Evolutionary conservation across 2,113 vertebrate species (phyloP), one percentile per base, ranked within the genome.

Genomic region (Urocitellus parryii): DNA sequence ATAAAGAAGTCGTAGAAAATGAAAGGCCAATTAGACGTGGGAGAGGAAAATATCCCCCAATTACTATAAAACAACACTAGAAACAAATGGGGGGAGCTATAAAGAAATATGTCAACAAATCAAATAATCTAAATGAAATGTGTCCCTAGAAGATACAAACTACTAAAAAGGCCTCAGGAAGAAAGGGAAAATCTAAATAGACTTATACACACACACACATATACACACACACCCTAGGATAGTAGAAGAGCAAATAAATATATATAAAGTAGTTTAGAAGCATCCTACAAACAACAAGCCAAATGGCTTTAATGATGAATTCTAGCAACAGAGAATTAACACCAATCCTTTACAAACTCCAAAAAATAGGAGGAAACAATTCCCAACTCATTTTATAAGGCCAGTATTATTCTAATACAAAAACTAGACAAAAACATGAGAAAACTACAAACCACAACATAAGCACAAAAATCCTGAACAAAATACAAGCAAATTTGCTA

Each of bases 281-380:
- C n/a, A 83, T 29, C 24, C 48, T 42, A 88, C 45, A 88, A 93
- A 32, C 77, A 93, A 45, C 18, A 88, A 56, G 34, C 5, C 58
- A 87, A 95, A 61, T 86, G 39, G 48, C 14, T 89, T 94, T 34
- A 89, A 11, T 67, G 37, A 14, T 61, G 37, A 68, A 51, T 76
- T 94, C 58, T 70, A 92, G 9, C 12, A 97, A 82, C 2, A 95
- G 45, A 97, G 42, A 86, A 93, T 56, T 56, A 90, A 61, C 42
- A 87, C 17, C 22, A 95, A 83, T 83, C 32, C 42, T 73, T 93
- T 27, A 90, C 92, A 42, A 90, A 34, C 13, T 86, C 34, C 8
- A 82, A 74, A 58, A 79, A 73, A 61, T 32, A 92, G 51, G 2
- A 81, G 32, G 51, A 82, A 92, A 65, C 65, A 86, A 68, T 56